Conservation (phyloP, 2,113 vertebrate genomes). For the Pleuronectes platessa region DNA sequence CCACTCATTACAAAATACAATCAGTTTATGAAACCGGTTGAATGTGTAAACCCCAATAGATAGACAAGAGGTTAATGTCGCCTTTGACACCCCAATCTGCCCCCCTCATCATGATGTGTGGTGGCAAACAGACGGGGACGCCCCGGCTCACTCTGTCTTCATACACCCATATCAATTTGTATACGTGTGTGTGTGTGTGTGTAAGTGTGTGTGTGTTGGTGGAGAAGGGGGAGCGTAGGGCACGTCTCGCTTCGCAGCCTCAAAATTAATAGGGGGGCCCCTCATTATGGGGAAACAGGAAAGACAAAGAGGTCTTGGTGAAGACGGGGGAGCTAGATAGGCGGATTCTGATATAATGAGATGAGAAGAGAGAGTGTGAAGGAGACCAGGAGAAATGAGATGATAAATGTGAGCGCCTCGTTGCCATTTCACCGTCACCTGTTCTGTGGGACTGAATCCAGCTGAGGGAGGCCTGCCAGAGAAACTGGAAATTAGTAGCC, state of each 20-base stretch:
- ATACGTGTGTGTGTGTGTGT: not conserved
- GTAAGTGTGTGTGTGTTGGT: not conserved
- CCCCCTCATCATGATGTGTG: constrained; percentile 65
- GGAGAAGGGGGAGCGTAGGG: constrained; percentile 39
- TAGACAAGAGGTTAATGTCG: constrained; percentile 70
- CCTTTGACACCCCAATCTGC: constrained; percentile 62
- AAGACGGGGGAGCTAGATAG: constrained; percentile 34
- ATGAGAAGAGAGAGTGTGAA: constrained; percentile 28
- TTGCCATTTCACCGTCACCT: constrained; percentile 9
- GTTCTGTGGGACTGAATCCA: constrained; percentile 29
- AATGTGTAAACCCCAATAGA: constrained; percentile 55
- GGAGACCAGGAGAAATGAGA: constrained; percentile 39
- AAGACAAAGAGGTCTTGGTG: constrained; percentile 68
- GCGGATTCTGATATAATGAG: constrained; percentile 49
- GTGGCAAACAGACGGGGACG: constrained; percentile 67
- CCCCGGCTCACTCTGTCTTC: constrained; percentile 62
- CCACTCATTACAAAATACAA: constrained; percentile 61
- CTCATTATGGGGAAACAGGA: constrained; percentile 62
- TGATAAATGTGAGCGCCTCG: constrained; percentile 37
- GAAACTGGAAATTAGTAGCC: constrained; percentile 77
- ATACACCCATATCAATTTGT: constrained; percentile 60
- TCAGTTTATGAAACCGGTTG: constrained; percentile 70
- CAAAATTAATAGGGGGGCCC: constrained; percentile 76
- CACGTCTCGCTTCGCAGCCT: constrained; percentile 69
- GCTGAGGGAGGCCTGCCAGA: constrained; percentile 6